Base-by-base conservation (phyloP, 92 coral and sea anemone species). In the Porites evermanni region DNA sequence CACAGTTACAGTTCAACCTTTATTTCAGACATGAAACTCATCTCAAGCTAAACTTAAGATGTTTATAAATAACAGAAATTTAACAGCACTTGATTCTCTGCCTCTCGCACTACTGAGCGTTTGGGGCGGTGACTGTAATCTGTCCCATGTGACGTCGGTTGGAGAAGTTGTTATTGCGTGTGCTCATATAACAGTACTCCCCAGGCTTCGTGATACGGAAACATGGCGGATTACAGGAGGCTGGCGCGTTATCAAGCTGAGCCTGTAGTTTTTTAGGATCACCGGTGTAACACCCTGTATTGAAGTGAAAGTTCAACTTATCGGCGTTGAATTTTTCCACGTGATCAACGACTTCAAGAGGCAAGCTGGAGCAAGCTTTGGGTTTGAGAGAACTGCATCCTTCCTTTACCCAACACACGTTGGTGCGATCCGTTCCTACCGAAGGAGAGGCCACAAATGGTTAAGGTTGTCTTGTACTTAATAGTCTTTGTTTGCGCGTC, bases 101-200 rank as follows among this genome's bases (percentile, higher is more conserved):
- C 0, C 0, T 38, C 47, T 38, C 47, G 5, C 47, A 38, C 16
- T 17, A 72, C 77, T 72, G 3, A 5, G 77, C 11, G 29, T 1
- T 6, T 17, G 47, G 47, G 47, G 75, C 54, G 86, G 86, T 23
- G 60, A 87, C 91, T 8, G 80, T 87, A 20, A 83, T 83, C 72
- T 83, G 87, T 12, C 91, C 91, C 50, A 79, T 81, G 75, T 88
- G 91, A 88, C 91, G 86, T 19, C 91, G 87, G 78, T 88, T 88
- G 72, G 87, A 79, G 83, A 88, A 88, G 91, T 88, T 88, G 87
- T 88, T 88, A 73, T 88, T 88, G 87, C 91, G 91, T 68, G 91
- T 88, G 75, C 91, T 50, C 91, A 88, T 88, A 72, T 83, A 83
- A 61, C 87, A 83, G 80, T 88, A 88, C 44, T 64, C 53, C 71